Evolutionary conservation across 2,888 invertebrate genomes (phyloP), one percentile per base, ranked within the genome.

Genomic region (Amphipoea oculea): DNA sequence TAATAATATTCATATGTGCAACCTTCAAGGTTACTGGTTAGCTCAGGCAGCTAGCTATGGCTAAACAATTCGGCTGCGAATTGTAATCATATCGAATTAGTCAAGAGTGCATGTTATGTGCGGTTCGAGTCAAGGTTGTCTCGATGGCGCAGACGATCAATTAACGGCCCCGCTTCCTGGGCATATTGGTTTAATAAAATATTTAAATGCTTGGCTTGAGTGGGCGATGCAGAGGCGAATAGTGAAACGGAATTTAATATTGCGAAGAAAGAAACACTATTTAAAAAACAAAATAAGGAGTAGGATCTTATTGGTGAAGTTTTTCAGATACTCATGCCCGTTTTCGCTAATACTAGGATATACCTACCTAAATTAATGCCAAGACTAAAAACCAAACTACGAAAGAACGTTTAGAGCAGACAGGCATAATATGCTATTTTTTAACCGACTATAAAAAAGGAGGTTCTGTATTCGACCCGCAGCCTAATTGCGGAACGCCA

Each of bases 81-180:
- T 84, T 84, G 76, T 86, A 82, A 69, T 77, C 76, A 73, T 82
- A 76, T 82, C 73, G 81, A 87, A 87, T 85, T 82, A 85, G 78
- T 86, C 74, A 78, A 87, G 73, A 84, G 71, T 87, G 86, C 88
- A 81, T 81, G 80, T 84, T 42, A 76, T 81, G 83, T 85, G 74
- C 76, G 72, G 73, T 71, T 69, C 74, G 78, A 84, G 72, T 83
- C 89, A 89, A 90, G 89, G 90, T 77, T 84, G 82, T 81, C 72
- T 89, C 83, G 84, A 88, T 89, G 88, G 75, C 79, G 81, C 79
- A 80, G 76, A 83, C 81, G 86, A 76, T 84, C 89, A 84, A 89
- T 89, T 86, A 84, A 89, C 66, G 71, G 75, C 72, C 65, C 57
- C 72, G 76, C 75, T 80, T 78, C 76, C 80, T 79, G 76, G 63